Conservation (phyloP, 1,140 invertebrate species). For the Periplaneta americana region DNA sequence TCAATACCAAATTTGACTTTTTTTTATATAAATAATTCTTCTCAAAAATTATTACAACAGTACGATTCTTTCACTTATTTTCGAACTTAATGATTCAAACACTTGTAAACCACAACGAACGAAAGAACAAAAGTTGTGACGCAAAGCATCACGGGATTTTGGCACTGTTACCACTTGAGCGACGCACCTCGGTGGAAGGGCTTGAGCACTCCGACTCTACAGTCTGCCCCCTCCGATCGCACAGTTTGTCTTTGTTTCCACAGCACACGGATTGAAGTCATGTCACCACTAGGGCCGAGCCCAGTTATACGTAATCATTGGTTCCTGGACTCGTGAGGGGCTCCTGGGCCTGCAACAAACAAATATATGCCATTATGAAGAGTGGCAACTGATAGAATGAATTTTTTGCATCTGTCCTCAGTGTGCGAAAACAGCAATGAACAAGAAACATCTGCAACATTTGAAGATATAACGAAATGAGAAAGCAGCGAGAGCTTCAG, state of each 20-base stretch:
- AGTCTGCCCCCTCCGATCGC: not conserved
- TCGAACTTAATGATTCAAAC: not conserved
- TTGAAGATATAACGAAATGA: no score
- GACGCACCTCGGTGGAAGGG: not conserved
- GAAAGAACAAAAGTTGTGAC: not conserved
- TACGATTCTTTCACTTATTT: not conserved
- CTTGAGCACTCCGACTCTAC: not conserved
- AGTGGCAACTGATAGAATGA: no score
- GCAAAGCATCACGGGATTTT: not conserved
- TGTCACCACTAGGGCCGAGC: not conserved
- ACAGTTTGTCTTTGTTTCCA: not conserved
- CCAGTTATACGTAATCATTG: conserved; percentile 59
- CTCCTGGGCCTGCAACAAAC: conserved; percentile 59
- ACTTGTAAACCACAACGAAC: not conserved
- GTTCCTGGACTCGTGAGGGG: conserved; percentile 63
- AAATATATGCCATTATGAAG: no score
- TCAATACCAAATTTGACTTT: not conserved
- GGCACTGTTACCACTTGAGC: not conserved
- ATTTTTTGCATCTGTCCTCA: no score
- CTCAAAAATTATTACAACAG: no score
- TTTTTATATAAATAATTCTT: no score
- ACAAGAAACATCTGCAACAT: no score
- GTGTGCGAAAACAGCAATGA: no score
- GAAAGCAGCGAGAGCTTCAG: no score
- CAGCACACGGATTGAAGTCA: not conserved